These are phyloP conservation scores for Babylonia areolata DNA, from an alignment of 1,140 invertebrate genomes.

Conservation along the genomic window DNA sequence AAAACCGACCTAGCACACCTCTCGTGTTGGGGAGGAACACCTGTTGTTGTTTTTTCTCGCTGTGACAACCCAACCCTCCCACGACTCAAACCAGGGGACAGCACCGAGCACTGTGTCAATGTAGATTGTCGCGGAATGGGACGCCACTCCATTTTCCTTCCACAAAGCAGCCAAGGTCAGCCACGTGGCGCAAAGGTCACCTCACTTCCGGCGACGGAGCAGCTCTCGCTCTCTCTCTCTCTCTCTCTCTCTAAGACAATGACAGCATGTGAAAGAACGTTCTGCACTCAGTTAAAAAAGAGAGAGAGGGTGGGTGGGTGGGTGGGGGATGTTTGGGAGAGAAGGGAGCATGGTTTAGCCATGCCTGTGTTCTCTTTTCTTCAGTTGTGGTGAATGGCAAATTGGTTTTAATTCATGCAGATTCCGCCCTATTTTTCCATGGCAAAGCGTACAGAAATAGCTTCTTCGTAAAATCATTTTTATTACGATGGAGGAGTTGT, in stretches of 20 bases:
- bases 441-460: too few species aligned
- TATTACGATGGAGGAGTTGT: too few species aligned
- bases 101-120: not conserved
- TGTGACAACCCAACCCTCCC: not conserved
- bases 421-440: too few species aligned
- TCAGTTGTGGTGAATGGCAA: too few species aligned
- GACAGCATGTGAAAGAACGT: not conserved
- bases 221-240: not conserved
- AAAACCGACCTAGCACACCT: too few species aligned
- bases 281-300: not conserved
- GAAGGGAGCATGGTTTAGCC: too few species aligned
- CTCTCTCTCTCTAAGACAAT: not conserved
- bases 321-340: too few species aligned
- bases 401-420: too few species aligned
- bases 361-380: too few species aligned
- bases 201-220: not conserved
- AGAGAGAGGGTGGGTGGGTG: not conserved
- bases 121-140: not conserved
- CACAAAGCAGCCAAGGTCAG: not conserved
- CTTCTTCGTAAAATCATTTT: too few species aligned
- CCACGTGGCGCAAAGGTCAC: not conserved
- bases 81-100: not conserved
- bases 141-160: not conserved
- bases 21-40: too few species aligned
- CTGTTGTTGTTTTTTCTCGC: not conserved